Conservation (phyloP, 2,113 vertebrate genomes). For the western clawed frog (Xenopus tropicalis) region DNA sequence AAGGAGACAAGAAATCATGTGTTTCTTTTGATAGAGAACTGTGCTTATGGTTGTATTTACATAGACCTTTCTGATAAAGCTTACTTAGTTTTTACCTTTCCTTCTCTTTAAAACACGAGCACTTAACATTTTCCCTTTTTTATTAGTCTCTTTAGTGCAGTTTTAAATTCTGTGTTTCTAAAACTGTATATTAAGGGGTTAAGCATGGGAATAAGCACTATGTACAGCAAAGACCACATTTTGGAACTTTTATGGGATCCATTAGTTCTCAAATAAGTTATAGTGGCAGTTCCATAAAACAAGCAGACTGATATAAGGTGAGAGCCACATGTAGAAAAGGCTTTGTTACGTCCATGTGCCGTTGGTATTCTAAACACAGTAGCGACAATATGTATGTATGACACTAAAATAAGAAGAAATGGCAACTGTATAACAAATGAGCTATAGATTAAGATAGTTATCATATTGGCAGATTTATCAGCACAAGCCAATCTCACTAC, state of each 20-base stretch:
- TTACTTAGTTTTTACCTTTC: too few relatives aligned
- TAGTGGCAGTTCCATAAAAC: slow-evolving; percentile 31
- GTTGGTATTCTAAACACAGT: slow-evolving; percentile 41
- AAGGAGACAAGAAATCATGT: too few relatives aligned
- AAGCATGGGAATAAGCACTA: slow-evolving; percentile 15
- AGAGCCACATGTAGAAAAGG: slow-evolving; percentile 52
- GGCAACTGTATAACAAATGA: slow-evolving; percentile 52
- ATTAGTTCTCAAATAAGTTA: slow-evolving; percentile 20
- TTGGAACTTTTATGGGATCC: neutral
- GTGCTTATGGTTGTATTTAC: too few relatives aligned
- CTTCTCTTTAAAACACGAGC: too few relatives aligned
- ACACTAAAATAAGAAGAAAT: slow-evolving; percentile 41
- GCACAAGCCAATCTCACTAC: slow-evolving; percentile 51
- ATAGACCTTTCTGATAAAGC: too few relatives aligned
- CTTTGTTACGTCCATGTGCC: slow-evolving; percentile 36
- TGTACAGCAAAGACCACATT: slow-evolving; percentile 8
- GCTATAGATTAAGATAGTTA: slow-evolving; percentile 49
- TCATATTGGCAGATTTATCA: slow-evolving; percentile 40
- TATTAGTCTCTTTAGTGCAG: neutral
- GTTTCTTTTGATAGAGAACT: too few relatives aligned
- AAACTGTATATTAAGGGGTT: slow-evolving; percentile 35
- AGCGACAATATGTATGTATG: slow-evolving; percentile 46
- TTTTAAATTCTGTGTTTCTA: slow-evolving; percentile 23
- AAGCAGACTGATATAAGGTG: slow-evolving; percentile 47
- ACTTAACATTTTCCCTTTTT: neutral